A percentile compares a stretch with the other conserved stretches of the same genome.
Conservation (phyloP, 2,113 vertebrate species). For the Callithrix jacchus region DNA sequence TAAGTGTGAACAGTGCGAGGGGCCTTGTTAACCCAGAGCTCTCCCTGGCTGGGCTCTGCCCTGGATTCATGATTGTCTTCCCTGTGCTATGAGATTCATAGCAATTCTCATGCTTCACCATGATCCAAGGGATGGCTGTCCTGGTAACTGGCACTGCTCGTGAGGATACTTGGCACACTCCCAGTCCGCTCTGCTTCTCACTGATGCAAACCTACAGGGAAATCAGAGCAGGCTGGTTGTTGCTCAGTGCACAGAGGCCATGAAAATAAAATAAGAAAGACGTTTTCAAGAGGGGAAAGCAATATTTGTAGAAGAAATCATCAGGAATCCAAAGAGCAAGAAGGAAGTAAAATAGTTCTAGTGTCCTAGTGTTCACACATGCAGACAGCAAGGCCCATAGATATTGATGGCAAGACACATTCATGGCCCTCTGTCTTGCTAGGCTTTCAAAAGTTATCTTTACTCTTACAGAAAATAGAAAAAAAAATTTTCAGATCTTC, state of each 20-base stretch:
- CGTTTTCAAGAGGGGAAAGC: neutral
- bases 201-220: neutral
- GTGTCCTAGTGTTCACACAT: neutral
- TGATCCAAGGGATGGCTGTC: neutral
- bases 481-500: neutral
- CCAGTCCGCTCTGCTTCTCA: neutral
- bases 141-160: neutral
- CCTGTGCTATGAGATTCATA: neutral
- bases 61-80: neutral
- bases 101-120: neutral
- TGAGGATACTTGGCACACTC: rapidly evolving
- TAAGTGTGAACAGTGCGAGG: neutral
- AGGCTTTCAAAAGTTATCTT: neutral
- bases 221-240: neutral
- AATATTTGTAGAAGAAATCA: neutral
- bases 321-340: neutral
- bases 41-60: neutral
- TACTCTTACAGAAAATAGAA: neutral
- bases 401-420: rapidly evolving
- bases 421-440: neutral
- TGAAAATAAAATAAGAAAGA: neutral
- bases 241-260: neutral
- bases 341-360: neutral
- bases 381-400: neutral
- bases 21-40: rapidly evolving